These are phyloP conservation scores for Nomada ruficornis DNA, from an alignment of 2,888 invertebrate genomes.

Conservation along the genomic window DNA sequence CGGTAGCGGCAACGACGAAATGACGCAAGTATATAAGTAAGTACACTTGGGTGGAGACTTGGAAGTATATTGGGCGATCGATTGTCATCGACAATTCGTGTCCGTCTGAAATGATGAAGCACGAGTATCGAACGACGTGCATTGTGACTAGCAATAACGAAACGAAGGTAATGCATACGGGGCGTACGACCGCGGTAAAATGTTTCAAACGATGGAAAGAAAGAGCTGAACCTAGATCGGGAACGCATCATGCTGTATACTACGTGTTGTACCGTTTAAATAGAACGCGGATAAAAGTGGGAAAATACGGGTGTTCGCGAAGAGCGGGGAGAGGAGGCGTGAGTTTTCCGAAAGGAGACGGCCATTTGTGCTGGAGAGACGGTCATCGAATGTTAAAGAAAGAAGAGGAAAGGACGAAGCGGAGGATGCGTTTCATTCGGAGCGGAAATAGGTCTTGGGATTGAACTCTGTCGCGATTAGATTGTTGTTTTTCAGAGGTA, in stretches of 20 bases:
- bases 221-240: slow-evolving; percentile 2
- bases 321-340: background rate
- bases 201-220: slow-evolving; percentile 7
- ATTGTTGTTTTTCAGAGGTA: slow-evolving; percentile 44
- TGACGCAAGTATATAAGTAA: no score
- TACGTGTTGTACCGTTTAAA: slow-evolving; percentile 3
- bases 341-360: background rate
- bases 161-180: background rate
- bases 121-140: background rate
- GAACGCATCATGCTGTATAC: background rate
- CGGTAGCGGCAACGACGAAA: background rate
- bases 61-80: background rate
- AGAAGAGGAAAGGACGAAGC: background rate
- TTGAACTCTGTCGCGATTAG: slow-evolving; percentile 45
- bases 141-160: slow-evolving; percentile 33
- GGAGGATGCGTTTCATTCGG: slow-evolving; percentile 26
- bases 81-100: background rate
- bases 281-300: background rate
- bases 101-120: background rate
- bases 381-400: slow-evolving; percentile 23
- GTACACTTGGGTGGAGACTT: background rate
- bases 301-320: background rate
- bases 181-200: slow-evolving; percentile 6
- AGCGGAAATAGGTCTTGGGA: slow-evolving; percentile 47
- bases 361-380: slow-evolving; percentile 11